A percentile compares a stretch with the other conserved stretches of the same genome.
phyloP scores from a whole-genome alignment of 2,113 vertebrate genomes.

The Dolichallabes microphthalmus region DNA sequence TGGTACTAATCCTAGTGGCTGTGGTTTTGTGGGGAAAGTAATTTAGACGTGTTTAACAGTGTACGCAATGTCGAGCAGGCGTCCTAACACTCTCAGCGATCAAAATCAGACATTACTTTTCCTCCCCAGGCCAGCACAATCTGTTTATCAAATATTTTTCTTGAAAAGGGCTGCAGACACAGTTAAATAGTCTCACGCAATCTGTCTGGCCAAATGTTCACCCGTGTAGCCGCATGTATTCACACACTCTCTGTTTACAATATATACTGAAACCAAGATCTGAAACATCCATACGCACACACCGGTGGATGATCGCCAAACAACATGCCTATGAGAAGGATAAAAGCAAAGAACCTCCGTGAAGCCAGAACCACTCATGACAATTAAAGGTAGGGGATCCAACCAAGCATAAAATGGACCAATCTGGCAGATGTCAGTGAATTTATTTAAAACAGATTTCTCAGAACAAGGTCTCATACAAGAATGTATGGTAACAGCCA shows the following conservation, averaged over 20 bases:
- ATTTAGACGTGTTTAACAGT: slow-evolving; percentile 64
- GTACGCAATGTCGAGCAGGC: slow-evolving; percentile 63
- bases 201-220: slow-evolving; percentile 57
- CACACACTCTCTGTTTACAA: slow-evolving; percentile 45
- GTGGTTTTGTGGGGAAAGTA: slow-evolving; percentile 67
- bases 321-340: neutral
- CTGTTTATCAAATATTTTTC: slow-evolving; percentile 72
- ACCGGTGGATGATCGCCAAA: slow-evolving; percentile 42
- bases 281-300: slow-evolving; percentile 38
- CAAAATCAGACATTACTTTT: slow-evolving; percentile 49
- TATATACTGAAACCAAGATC: slow-evolving; percentile 36
- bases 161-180: slow-evolving; percentile 62
- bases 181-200: slow-evolving; percentile 66
- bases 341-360: slow-evolving; percentile 37
- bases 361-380: slow-evolving; percentile 54
- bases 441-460: slow-evolving; percentile 64
- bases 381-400: slow-evolving; percentile 53
- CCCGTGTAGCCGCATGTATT: slow-evolving; percentile 38
- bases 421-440: slow-evolving; percentile 52
- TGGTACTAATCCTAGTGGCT: slow-evolving; percentile 61
- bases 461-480: slow-evolving; percentile 18
- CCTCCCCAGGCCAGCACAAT: slow-evolving; percentile 55
- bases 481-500: slow-evolving; percentile 48
- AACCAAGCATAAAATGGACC: slow-evolving; percentile 49
- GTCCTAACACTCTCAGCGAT: slow-evolving; percentile 55